phyloP scores from a whole-genome alignment of 2,113 vertebrate genomes.

The Myotis lucifugus region DNA sequence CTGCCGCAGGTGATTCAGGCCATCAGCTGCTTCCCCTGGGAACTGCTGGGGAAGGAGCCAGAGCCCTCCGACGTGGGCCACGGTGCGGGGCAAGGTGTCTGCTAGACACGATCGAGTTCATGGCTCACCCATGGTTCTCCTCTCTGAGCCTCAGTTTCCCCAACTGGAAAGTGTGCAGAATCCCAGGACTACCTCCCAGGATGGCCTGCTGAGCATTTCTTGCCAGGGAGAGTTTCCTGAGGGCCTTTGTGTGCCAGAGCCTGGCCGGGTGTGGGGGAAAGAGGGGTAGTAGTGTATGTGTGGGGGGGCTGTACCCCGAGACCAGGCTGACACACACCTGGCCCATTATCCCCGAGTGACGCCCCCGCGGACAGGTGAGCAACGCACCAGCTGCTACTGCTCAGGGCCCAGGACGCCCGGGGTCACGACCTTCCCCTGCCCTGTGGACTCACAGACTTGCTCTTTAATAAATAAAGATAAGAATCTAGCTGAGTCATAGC shows the following conservation, averaged over 20 bases:
- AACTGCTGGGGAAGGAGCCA: not conserved
- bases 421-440: not conserved
- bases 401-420: too few species aligned
- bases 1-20: not conserved
- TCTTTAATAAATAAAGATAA: not conserved
- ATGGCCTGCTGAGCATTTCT: rapidly evolving
- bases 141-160: not conserved
- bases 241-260: not conserved
- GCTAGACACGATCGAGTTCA: rapidly evolving
- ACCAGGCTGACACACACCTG: not conserved
- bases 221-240: rapidly evolving
- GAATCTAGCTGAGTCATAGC: not conserved
- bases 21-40: not conserved
- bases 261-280: not conserved
- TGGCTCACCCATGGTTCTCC: not conserved
- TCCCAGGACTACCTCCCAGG: rapidly evolving
- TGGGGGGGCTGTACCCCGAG: not conserved
- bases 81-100: not conserved
- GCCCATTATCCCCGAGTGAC: rapidly evolving
- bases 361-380: not conserved
- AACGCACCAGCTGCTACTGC: not conserved
- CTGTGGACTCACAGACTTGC: not conserved
- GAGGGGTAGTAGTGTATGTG: not conserved
- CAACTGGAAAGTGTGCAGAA: not conserved
- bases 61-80: rapidly evolving